These are phyloP conservation scores for Bugulina stolonifera DNA, from an alignment of 2,888 invertebrate species.

Conservation along the genomic window DNA sequence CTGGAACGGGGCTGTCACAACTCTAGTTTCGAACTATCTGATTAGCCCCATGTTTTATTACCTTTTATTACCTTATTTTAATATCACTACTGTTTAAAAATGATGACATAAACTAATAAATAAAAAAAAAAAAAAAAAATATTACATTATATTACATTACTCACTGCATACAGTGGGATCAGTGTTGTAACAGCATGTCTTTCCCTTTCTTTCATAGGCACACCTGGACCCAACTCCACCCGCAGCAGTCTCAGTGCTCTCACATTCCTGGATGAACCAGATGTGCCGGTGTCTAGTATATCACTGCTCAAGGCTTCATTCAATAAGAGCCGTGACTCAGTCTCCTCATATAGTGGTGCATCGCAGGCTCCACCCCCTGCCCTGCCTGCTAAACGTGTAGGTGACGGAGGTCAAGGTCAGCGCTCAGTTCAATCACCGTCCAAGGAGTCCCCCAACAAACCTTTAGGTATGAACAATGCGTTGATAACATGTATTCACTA, in stretches of 20 bases:
- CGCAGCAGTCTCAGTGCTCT: slow-evolving; percentile 80
- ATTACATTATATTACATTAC: too few relatives aligned
- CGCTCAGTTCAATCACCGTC: not conserved
- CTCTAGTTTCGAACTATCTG: too few relatives aligned
- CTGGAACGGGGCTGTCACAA: too few relatives aligned
- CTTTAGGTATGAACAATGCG: slow-evolving; percentile 20
- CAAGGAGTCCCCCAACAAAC: slow-evolving; percentile 25
- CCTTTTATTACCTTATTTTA: too few relatives aligned
- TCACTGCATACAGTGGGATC: too few relatives aligned
- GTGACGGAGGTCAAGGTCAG: not conserved
- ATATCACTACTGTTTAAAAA: too few relatives aligned
- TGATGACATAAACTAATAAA: too few relatives aligned
- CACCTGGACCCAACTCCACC: slow-evolving; percentile 78
- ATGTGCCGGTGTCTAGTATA: slow-evolving; percentile 28
- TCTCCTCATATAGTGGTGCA: too few relatives aligned
- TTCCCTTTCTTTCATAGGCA: slow-evolving; percentile 59
- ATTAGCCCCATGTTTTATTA: too few relatives aligned
- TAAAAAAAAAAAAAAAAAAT: too few relatives aligned
- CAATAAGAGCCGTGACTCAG: not conserved
- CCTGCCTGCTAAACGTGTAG: not conserved
- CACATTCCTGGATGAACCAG: slow-evolving; percentile 55
- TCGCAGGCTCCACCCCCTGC: not conserved
- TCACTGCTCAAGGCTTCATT: not conserved
- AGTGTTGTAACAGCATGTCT: too few relatives aligned
- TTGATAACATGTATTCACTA: too few relatives aligned